These are phyloP conservation scores for Passer domesticus DNA, from an alignment of 2,113 vertebrate species.

Conservation along the genomic window DNA sequence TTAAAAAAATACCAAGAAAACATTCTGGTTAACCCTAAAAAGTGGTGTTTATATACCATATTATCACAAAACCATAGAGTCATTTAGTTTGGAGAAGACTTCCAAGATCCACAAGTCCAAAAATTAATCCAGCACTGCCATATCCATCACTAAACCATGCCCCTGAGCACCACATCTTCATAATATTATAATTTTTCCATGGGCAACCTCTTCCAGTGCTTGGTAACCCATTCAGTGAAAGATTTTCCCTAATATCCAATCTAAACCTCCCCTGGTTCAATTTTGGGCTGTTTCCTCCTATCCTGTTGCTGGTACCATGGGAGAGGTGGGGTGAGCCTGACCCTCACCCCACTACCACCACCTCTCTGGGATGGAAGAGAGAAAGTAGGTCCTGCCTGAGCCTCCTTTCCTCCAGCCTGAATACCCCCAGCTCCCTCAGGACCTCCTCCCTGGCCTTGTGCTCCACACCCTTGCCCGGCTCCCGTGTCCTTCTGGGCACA, in stretches of 20 bases:
- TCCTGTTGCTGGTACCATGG: too few relatives aligned
- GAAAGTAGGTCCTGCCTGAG: too few relatives aligned
- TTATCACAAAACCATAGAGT: background rate
- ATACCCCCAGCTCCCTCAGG: too few relatives aligned
- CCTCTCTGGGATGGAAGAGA: too few relatives aligned
- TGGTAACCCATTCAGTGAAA: background rate
- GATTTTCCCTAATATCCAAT: background rate
- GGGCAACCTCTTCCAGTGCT: background rate
- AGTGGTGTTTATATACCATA: background rate
- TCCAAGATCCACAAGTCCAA: background rate
- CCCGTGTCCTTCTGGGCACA: too few relatives aligned
- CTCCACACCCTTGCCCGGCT: too few relatives aligned
- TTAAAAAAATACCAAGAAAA: background rate
- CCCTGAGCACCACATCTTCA: background rate
- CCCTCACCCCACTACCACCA: too few relatives aligned
- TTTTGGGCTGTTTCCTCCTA: background rate
- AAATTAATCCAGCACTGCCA: background rate
- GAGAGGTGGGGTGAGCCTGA: too few relatives aligned
- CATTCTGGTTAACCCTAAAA: background rate
- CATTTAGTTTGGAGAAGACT: background rate
- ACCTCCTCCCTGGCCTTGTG: too few relatives aligned
- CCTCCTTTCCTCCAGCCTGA: too few relatives aligned
- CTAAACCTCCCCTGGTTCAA: background rate
- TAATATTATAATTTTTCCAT: background rate
- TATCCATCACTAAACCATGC: background rate